A percentile compares a stretch with the other conserved stretches of the same genome.
Conservation (phyloP, 2,888 invertebrate genomes). For the Suillia variegata region DNA sequence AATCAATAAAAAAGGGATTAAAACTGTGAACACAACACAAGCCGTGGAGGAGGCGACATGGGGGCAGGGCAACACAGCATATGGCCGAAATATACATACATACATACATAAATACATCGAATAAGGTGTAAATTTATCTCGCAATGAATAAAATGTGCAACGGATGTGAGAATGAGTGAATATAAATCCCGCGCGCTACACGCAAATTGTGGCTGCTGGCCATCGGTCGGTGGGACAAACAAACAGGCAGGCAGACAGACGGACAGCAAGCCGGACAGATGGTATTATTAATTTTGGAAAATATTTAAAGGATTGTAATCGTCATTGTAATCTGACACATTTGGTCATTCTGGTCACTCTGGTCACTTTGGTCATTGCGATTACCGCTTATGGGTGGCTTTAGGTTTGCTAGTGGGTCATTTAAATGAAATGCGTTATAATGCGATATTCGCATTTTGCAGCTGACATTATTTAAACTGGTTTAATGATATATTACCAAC, state of each 20-base stretch:
- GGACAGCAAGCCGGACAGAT: background rate
- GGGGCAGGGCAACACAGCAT: background rate
- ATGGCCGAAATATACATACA: background rate
- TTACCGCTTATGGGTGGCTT: background rate
- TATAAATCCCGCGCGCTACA: background rate
- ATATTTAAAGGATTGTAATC: conserved; percentile 8
- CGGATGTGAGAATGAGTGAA: background rate
- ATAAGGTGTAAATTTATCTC: conserved; percentile 8
- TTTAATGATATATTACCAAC: too few relatives aligned
- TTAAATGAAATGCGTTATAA: conserved; percentile 1
- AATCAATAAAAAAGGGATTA: background rate
- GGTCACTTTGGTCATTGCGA: background rate
- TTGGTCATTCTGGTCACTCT: background rate
- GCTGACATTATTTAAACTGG: too few relatives aligned
- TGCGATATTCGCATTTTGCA: too few relatives aligned
- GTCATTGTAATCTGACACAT: conserved; percentile 3
- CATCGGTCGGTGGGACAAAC: background rate
- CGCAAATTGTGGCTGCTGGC: background rate
- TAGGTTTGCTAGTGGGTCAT: background rate
- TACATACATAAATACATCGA: too few relatives aligned
- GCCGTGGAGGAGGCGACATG: background rate
- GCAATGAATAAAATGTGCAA: background rate
- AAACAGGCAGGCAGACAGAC: background rate
- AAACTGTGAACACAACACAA: background rate
- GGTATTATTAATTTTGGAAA: conserved; percentile 1